A percentile compares a stretch with the other conserved stretches of the same genome.
Conservation (phyloP, 2,797 vertebrate species). For the Rhincodon typus region DNA sequence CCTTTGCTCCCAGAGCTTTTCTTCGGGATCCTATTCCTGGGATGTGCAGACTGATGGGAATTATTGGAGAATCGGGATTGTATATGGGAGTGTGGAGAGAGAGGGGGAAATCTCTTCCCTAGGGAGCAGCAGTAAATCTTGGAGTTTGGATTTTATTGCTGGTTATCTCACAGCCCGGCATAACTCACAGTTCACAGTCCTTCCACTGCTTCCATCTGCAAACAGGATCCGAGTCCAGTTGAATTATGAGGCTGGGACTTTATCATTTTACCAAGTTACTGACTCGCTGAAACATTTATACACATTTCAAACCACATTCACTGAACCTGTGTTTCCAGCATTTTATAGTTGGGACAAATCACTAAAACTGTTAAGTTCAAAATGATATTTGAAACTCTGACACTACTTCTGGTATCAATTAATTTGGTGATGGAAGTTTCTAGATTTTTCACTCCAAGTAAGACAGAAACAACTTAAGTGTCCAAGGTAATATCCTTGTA, state of each 20-base stretch:
- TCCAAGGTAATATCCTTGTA: too few species aligned
- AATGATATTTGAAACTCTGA: background rate
- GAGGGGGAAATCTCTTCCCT: background rate
- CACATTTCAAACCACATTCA: background rate
- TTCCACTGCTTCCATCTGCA: background rate
- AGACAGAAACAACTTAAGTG: too few species aligned
- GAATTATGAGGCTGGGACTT: background rate
- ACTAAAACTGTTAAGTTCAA: background rate
- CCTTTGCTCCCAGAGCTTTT: slow-evolving; percentile 1
- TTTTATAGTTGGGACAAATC: background rate
- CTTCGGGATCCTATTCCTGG: background rate
- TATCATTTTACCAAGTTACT: background rate
- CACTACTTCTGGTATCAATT: background rate
- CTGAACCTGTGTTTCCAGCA: background rate
- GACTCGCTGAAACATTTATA: background rate
- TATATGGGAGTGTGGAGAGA: background rate
- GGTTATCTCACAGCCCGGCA: background rate
- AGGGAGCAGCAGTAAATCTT: background rate
- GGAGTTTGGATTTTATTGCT: background rate
- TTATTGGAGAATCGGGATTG: background rate
- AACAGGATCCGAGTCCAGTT: background rate
- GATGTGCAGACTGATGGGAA: background rate
- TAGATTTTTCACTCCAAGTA: too few species aligned
- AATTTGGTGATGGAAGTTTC: too few species aligned
- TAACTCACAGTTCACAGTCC: background rate